phyloP scores from a whole-genome alignment of 2,888 invertebrate genomes.

The Dascillus cervinus region DNA sequence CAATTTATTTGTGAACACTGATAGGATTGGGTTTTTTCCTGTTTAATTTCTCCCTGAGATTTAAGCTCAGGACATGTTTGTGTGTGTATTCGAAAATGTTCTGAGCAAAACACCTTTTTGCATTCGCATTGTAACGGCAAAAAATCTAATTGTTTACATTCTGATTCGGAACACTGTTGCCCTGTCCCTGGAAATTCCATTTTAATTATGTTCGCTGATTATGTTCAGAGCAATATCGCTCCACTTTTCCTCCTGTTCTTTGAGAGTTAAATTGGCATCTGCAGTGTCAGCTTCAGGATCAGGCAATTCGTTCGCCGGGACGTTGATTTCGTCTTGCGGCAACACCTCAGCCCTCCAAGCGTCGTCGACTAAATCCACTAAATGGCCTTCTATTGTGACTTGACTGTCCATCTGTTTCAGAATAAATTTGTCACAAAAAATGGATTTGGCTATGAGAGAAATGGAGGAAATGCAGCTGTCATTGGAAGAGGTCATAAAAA shows the following conservation, averaged over 20 bases:
- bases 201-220: constrained; percentile 47
- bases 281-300: constrained; percentile 91
- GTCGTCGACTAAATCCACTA: constrained; percentile 76
- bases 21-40: constrained; percentile 34
- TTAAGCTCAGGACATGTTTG: constrained; percentile 43
- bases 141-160: constrained; percentile 65
- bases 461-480: constrained; percentile 42
- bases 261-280: constrained; percentile 81
- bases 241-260: constrained; percentile 74
- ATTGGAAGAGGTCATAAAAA: constrained; percentile 34
- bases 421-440: constrained; percentile 47
- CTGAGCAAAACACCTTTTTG: constrained; percentile 55
- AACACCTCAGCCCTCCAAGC: constrained; percentile 80
- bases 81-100: constrained; percentile 54
- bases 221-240: constrained; percentile 48
- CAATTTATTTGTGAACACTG: constrained; percentile 54
- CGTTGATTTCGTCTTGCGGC: constrained; percentile 76
- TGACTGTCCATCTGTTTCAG: constrained; percentile 56
- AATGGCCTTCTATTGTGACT: constrained; percentile 63
- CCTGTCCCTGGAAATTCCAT: constrained; percentile 75
- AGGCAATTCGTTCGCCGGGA: constrained; percentile 81
- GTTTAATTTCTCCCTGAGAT: constrained; percentile 27
- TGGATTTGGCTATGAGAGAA: constrained; percentile 46
- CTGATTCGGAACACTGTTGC: constrained; percentile 51
- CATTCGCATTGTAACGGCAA: constrained; percentile 63